phyloP scores from a whole-genome alignment of 2,113 vertebrate genomes.

The Chloropsis hardwickii region DNA sequence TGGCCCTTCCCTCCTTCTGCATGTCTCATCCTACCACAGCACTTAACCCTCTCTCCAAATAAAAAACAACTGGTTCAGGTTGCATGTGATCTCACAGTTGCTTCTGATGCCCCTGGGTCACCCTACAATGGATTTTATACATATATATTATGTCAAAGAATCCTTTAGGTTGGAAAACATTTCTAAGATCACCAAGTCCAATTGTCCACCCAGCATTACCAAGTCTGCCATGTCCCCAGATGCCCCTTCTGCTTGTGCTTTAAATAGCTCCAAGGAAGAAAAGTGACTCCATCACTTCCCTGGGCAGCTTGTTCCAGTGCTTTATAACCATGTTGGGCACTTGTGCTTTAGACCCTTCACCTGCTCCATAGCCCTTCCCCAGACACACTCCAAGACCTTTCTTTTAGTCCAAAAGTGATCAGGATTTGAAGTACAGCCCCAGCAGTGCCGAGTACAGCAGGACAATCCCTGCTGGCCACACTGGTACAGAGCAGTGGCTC shows the following conservation, averaged over 20 bases:
- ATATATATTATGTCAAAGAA: background rate
- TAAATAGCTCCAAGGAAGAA: background rate
- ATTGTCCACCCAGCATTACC: background rate
- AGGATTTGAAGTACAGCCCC: background rate
- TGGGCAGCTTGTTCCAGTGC: background rate
- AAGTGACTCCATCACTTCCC: too few relatives aligned
- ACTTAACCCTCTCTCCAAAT: background rate
- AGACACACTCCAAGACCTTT: background rate
- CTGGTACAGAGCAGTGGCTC: too few relatives aligned
- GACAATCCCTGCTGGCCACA: background rate
- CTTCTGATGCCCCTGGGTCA: background rate
- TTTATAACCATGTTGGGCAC: accelerated
- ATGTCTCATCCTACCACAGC: background rate
- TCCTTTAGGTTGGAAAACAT: background rate
- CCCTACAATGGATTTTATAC: background rate
- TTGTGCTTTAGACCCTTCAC: background rate
- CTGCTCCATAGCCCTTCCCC: background rate
- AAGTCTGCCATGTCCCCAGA: background rate
- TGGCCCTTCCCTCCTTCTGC: background rate
- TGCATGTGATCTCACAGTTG: background rate
- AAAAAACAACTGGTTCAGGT: background rate
- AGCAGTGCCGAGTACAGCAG: background rate
- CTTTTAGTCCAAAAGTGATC: background rate
- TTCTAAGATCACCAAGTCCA: background rate
- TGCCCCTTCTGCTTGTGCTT: background rate